These are phyloP conservation scores for Ditylenchus dipsaci DNA, from an alignment of 1,140 invertebrate genomes.

Conservation along the genomic window DNA sequence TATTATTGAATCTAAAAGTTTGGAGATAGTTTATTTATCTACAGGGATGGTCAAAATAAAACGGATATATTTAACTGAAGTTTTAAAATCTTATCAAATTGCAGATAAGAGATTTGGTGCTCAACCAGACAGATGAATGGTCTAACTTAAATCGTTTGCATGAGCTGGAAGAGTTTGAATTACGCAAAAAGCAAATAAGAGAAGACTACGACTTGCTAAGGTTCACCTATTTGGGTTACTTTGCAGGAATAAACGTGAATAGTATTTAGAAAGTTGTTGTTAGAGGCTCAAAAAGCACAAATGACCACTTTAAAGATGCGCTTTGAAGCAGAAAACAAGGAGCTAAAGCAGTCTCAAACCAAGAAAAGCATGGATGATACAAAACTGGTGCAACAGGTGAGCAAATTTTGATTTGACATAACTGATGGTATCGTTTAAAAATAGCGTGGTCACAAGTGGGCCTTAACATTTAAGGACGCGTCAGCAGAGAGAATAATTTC, in stretches of 20 bases:
- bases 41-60: too few species aligned
- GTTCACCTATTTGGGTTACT: constrained; percentile 67
- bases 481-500: too few species aligned
- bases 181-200: constrained; percentile 57
- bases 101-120: constrained; percentile 65
- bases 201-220: constrained; percentile 83
- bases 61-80: too few species aligned
- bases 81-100: not conserved
- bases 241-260: too few species aligned
- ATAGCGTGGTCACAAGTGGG: too few species aligned
- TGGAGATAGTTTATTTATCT: too few species aligned
- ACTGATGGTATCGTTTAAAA: too few species aligned
- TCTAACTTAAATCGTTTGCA: constrained; percentile 81
- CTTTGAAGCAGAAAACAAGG: constrained; percentile 90
- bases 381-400: constrained; percentile 62
- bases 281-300: constrained; percentile 76
- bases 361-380: constrained; percentile 92
- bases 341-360: constrained; percentile 88
- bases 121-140: constrained; percentile 87
- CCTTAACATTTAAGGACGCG: too few species aligned
- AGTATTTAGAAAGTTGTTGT: constrained; percentile 82
- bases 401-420: not conserved
- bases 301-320: constrained; percentile 80
- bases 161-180: constrained; percentile 62
- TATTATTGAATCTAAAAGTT: too few species aligned